Base-by-base conservation (phyloP, 2,797 vertebrate genomes). In the Gephyroberyx darwinii region DNA sequence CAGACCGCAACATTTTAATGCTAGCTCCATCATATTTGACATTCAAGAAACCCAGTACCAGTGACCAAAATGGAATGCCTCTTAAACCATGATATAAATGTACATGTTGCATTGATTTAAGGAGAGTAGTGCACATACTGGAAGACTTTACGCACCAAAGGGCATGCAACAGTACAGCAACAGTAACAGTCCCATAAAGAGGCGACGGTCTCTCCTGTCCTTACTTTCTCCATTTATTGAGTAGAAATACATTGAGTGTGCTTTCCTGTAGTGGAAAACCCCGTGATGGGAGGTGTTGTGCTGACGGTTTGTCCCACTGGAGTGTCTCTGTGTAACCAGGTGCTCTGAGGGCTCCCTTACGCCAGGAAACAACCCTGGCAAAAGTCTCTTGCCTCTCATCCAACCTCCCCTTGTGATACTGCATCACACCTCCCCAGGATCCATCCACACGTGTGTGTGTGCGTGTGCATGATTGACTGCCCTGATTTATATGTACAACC, bases 201-300 rank as follows among this genome's bases (percentile, higher is more conserved):
- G 66, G 64, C 76, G 13, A 65, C 39, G 19, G 62, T 58, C 2
- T 63, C 52, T 60, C n/a, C 9, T 13, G 7, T 50, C 13, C 14
- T 64, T 71, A 66, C 76, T 50, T 50, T 57, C 53, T 62, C n/a
- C 48, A 50, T 65, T 47, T 77, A 69, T 76, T 75, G 35, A 62
- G 8, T 52, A 52, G 54, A 68, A 65, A 72, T 68, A 19, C 37
- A 58, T 75, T 84, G 35, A 43, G 5, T 33, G 5, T 3, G 52
- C 17, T 77, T 77, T 67, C 73, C 69, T 71, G 72, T 71, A 84
- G 70, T 90, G 88, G 89, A 90, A 91, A 91, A 90, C 76, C 81
- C 75, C 82, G 75, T 75, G 50, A 67, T 74, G 59, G 0, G 6
- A 63, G 43, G 53, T n/a, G 37, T 59, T 64, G 61, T 57, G 63